A percentile compares a stretch with the other conserved stretches of the same genome.
phyloP scores from a whole-genome alignment of 2,888 invertebrate species.

The Petrophora chlorosata region DNA sequence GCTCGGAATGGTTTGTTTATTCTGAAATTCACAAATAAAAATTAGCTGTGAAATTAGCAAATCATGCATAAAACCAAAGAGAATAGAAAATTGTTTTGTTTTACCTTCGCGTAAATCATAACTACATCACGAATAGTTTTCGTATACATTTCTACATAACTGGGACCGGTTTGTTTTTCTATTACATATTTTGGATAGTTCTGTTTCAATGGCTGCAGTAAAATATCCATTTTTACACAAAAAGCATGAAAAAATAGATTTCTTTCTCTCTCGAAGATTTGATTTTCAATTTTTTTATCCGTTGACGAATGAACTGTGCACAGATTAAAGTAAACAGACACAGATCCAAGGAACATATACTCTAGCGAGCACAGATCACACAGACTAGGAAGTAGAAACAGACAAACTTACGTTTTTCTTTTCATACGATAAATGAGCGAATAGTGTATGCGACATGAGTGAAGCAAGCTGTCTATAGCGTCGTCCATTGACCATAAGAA shows the following conservation, averaged over 20 bases:
- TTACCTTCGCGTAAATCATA: slow-evolving; percentile 63
- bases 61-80: background rate
- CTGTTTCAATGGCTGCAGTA: slow-evolving; percentile 55
- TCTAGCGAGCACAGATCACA: too few relatives aligned
- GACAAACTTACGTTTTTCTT: too few relatives aligned
- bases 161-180: slow-evolving; percentile 65
- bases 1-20: slow-evolving; percentile 42
- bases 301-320: too few relatives aligned
- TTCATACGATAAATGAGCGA: too few relatives aligned
- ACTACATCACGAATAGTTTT: slow-evolving; percentile 59
- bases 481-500: too few relatives aligned
- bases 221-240: slow-evolving; percentile 47
- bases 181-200: slow-evolving; percentile 57
- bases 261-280: background rate
- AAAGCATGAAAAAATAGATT: background rate
- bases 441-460: too few relatives aligned
- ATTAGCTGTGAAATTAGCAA: background rate
- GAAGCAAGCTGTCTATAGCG: too few relatives aligned
- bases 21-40: slow-evolving; percentile 44
- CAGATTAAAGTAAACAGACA: too few relatives aligned
- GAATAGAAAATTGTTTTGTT: background rate
- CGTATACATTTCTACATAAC: slow-evolving; percentile 70
- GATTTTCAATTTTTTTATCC: too few relatives aligned
- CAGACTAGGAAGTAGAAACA: too few relatives aligned
- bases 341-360: too few relatives aligned